These are phyloP conservation scores for Phymanthus crucifer DNA, from an alignment of 92 coral and sea anemone species.

Conservation along the genomic window DNA sequence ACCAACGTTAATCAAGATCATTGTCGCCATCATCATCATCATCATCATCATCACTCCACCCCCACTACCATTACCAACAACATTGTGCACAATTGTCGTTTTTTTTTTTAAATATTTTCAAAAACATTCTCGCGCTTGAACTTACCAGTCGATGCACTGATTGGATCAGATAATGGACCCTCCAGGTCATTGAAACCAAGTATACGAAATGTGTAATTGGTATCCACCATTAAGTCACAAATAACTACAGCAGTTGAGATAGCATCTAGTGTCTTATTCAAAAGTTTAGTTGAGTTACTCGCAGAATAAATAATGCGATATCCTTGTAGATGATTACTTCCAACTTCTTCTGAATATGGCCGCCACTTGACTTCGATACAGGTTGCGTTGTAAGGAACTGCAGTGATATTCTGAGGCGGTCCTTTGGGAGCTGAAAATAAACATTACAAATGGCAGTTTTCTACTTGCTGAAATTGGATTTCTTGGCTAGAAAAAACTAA, in stretches of 20 bases:
- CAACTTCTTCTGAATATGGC: background rate
- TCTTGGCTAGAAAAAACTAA: background rate
- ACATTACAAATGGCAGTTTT: background rate
- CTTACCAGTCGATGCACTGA: conserved; percentile 35
- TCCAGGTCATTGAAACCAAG: conserved; percentile 42
- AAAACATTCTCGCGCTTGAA: background rate
- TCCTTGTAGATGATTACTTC: background rate
- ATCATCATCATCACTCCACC: too few species aligned
- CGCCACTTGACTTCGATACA: conserved; percentile 11
- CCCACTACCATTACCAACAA: too few species aligned
- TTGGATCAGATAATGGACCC: conserved; percentile 27
- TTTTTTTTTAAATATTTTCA: too few species aligned
- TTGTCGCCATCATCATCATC: too few species aligned
- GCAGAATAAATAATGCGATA: conserved; percentile 6
- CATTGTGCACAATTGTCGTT: too few species aligned
- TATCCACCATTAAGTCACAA: conserved; percentile 25
- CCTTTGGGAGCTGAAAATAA: conserved; percentile 8
- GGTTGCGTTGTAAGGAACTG: background rate
- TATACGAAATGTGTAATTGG: conserved; percentile 36
- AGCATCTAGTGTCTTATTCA: background rate
- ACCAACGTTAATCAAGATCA: too few species aligned
- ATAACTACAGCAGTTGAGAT: background rate
- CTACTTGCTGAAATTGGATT: background rate
- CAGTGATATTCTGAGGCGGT: conserved; percentile 7
- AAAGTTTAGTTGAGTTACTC: background rate